A percentile compares a stretch with the other conserved stretches of the same genome.
Evolutionary conservation across 2,113 vertebrate genomes (phyloP).

Genomic region (Pandion haliaetus): DNA sequence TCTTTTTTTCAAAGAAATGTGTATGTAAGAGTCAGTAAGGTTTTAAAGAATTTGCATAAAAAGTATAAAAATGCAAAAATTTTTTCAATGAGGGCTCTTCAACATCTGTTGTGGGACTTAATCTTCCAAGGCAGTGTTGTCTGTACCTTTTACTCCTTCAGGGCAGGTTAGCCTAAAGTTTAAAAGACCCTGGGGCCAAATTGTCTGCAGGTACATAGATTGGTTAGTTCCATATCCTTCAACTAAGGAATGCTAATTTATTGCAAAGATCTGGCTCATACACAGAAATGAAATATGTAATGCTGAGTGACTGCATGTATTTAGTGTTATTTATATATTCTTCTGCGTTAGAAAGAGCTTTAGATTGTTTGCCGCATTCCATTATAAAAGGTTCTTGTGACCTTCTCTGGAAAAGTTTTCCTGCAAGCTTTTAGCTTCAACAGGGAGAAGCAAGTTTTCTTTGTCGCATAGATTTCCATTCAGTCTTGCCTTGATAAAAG

Average conservation of each 20-base stretch:
- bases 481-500: neutral
- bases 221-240: neutral
- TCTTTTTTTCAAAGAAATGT: neutral
- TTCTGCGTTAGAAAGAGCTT: neutral
- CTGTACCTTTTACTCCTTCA: neutral
- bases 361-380: neutral
- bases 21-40: neutral
- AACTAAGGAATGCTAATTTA: neutral
- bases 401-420: neutral
- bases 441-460: neutral
- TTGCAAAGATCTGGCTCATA: neutral
- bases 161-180: neutral
- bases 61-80: neutral
- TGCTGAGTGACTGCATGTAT: neutral
- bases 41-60: neutral
- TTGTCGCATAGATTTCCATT: neutral
- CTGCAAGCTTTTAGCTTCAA: neutral
- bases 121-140: neutral
- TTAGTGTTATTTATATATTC: neutral
- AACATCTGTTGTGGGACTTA: neutral
- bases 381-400: neutral
- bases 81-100: neutral
- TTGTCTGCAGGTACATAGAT: neutral
- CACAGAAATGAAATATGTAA: neutral
- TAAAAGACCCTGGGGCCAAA: neutral